Percentiles rank a stretch among this genome's conserved stretches.
Evolutionary conservation across 2,888 invertebrate species (phyloP).

Genomic region (Byasa hedistus): DNA sequence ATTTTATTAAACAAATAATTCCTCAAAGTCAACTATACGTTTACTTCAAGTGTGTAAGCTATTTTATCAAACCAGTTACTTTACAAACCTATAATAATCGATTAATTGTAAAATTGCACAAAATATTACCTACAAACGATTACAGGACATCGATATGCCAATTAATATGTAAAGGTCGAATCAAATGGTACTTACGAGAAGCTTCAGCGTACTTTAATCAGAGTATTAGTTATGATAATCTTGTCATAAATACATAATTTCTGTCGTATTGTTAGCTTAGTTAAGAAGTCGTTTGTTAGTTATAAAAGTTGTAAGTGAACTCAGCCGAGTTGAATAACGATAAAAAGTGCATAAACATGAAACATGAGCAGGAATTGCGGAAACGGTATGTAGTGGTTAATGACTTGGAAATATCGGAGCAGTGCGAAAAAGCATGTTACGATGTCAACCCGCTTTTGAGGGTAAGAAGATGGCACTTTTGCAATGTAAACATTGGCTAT

Average conservation of each 20-base stretch:
- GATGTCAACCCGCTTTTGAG: constrained; percentile 31
- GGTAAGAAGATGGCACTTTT: constrained; percentile 7
- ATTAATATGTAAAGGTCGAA: neutral
- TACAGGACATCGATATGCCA: neutral
- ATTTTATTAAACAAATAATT: too few relatives aligned
- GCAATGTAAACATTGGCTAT: too few relatives aligned
- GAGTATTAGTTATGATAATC: neutral
- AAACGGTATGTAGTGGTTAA: constrained; percentile 59
- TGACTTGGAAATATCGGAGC: constrained; percentile 61
- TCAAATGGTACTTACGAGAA: neutral
- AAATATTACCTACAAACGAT: neutral
- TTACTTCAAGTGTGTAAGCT: too few relatives aligned
- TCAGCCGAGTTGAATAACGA: constrained; percentile 7
- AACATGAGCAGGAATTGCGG: constrained; percentile 51
- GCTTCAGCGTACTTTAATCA: neutral
- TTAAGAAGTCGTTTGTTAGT: constrained; percentile 5
- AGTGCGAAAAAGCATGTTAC: constrained; percentile 49
- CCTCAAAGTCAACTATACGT: too few relatives aligned
- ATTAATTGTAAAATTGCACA: neutral
- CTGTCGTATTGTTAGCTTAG: neutral
- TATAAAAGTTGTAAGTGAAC: constrained; percentile 11
- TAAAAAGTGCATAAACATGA: constrained; percentile 53
- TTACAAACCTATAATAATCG: neutral
- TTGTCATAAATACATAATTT: neutral
- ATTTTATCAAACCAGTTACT: too few relatives aligned